A percentile compares a stretch with the other conserved stretches of the same genome.
These are phyloP conservation scores for Polyommatus icarus DNA, from an alignment of 2,888 invertebrate genomes.

Conservation along the genomic window DNA sequence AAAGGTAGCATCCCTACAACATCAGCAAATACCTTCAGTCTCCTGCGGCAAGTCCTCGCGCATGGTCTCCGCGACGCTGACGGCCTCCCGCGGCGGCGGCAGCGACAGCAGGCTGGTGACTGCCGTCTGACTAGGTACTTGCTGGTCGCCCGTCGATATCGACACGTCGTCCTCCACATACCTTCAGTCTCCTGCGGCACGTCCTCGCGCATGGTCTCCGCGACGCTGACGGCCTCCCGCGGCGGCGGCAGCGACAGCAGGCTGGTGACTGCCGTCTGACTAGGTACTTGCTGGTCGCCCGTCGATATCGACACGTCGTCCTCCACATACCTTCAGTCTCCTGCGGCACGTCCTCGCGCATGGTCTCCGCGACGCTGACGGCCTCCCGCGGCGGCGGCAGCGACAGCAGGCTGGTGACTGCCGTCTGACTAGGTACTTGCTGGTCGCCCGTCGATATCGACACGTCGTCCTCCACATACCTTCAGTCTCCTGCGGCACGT, in stretches of 20 bases:
- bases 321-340: constrained; percentile 43
- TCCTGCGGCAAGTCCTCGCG: not conserved
- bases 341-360: not conserved
- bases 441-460: constrained; percentile 70
- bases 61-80: not conserved
- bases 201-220: not conserved
- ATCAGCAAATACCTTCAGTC: not conserved
- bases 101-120: constrained; percentile 36
- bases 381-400: constrained; percentile 35
- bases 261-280: constrained; percentile 40
- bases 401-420: constrained; percentile 35
- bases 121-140: constrained; percentile 55
- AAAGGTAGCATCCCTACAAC: too few species aligned
- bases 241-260: constrained; percentile 34
- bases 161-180: constrained; percentile 65
- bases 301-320: constrained; percentile 65
- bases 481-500: not conserved
- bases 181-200: not conserved
- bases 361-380: not conserved
- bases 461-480: constrained; percentile 55
- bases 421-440: constrained; percentile 56
- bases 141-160: constrained; percentile 66
- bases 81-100: constrained; percentile 34
- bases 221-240: constrained; percentile 30
- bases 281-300: constrained; percentile 69